These are phyloP conservation scores for Eudyptes chrysolophus DNA, from an alignment of 2,113 vertebrate species.

Conservation along the genomic window DNA sequence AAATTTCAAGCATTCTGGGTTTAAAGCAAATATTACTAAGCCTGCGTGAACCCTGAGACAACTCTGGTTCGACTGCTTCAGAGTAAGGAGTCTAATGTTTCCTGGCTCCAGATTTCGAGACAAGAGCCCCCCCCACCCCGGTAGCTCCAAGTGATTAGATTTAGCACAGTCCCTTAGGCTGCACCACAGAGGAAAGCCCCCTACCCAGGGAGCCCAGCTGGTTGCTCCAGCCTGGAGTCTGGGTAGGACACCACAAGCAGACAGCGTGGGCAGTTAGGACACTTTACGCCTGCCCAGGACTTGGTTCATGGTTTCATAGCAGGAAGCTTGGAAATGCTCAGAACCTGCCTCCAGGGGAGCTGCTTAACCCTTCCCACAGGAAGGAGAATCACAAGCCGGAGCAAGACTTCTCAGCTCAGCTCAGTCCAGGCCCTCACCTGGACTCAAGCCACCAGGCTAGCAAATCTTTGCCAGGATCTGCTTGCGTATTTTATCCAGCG, in stretches of 20 bases:
- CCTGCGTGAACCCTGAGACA: not conserved
- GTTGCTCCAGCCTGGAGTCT: not conserved
- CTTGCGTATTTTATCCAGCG: not conserved
- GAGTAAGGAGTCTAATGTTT: not conserved
- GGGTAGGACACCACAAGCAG: not conserved
- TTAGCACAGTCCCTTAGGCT: not conserved
- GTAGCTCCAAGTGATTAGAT: not conserved
- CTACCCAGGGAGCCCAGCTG: not conserved
- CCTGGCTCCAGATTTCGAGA: not conserved
- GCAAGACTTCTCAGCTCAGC: not conserved
- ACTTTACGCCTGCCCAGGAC: too few species aligned
- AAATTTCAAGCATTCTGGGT: not conserved
- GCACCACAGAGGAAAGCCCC: not conserved
- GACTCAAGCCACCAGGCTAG: not conserved
- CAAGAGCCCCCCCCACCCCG: rapidly evolving
- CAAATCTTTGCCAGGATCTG: not conserved
- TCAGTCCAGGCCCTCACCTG: not conserved
- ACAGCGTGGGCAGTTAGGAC: rapidly evolving
- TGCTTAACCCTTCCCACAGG: not conserved
- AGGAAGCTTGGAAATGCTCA: not conserved
- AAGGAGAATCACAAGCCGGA: not conserved
- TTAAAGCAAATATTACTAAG: not conserved
- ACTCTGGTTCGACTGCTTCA: not conserved
- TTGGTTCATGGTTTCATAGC: not conserved
- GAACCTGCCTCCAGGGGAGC: not conserved